Conservation (phyloP, 2,113 vertebrate genomes). For the Lophotis ruficrista region DNA sequence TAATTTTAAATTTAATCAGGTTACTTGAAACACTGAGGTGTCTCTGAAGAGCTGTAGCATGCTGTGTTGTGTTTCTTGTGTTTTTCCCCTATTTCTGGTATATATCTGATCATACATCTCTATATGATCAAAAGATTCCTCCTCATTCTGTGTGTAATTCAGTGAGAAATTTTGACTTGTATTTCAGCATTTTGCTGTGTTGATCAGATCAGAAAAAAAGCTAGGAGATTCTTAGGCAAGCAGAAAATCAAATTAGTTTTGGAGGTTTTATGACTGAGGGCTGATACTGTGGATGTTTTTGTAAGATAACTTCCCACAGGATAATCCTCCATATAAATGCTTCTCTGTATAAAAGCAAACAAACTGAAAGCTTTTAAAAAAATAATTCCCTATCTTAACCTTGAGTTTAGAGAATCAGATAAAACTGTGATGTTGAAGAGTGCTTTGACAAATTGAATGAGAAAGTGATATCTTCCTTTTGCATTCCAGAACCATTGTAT, state of each 20-base stretch:
- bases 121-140: background rate
- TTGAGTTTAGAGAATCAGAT: background rate
- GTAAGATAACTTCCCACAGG: background rate
- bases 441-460: background rate
- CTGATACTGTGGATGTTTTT: background rate
- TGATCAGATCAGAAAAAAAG: background rate
- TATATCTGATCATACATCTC: background rate
- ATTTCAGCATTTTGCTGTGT: background rate
- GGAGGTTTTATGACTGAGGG: background rate
- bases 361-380: background rate
- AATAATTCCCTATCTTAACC: background rate
- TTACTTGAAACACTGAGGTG: background rate
- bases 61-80: background rate
- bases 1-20: background rate
- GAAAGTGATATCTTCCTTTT: background rate
- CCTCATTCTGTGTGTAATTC: background rate
- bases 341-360: background rate
- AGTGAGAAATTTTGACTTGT: background rate
- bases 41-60: background rate
- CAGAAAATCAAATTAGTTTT: background rate
- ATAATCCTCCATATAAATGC: background rate
- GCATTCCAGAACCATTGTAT: background rate
- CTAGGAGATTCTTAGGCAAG: background rate
- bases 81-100: fast-evolving
- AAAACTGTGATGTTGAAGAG: background rate